These are phyloP conservation scores for Sander vitreus DNA, from an alignment of 2,113 vertebrate species.

Conservation along the genomic window DNA sequence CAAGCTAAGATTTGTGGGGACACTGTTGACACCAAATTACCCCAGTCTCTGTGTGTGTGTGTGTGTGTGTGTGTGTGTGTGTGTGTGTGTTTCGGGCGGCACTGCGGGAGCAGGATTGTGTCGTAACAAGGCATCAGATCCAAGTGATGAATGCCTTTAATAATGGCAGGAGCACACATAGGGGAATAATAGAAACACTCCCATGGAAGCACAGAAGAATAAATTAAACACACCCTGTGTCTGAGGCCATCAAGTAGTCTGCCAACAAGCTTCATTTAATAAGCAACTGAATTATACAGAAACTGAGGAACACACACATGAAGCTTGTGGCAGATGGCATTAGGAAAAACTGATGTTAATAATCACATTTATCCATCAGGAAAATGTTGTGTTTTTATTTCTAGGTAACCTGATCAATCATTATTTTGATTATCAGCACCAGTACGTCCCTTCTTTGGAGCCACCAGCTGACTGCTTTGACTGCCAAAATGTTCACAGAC, in stretches of 20 bases:
- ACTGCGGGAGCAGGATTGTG: slow-evolving; percentile 23
- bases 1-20: not conserved
- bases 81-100: slow-evolving; percentile 3
- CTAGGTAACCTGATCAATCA: slow-evolving; percentile 3
- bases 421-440: too few species aligned
- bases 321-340: slow-evolving; percentile 29
- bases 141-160: slow-evolving; percentile 80
- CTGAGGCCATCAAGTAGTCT: slow-evolving; percentile 74
- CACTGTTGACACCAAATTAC: slow-evolving; percentile 10
- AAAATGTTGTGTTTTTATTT: slow-evolving; percentile 28
- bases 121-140: slow-evolving; percentile 67
- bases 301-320: not conserved
- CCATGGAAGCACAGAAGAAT: slow-evolving; percentile 53
- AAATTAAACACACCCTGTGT: slow-evolving; percentile 68
- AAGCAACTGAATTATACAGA: slow-evolving; percentile 62
- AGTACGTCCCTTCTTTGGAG: not conserved
- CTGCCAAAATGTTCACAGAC: not conserved
- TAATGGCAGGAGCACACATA: slow-evolving; percentile 70
- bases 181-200: slow-evolving; percentile 68
- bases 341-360: slow-evolving; percentile 58
- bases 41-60: not conserved
- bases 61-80: slow-evolving; percentile 15
- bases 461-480: not conserved
- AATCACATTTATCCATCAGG: slow-evolving; percentile 52
- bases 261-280: slow-evolving; percentile 79